Evolutionary conservation across 2,888 invertebrate species (phyloP).

Genomic region (Lacanobia wlatinum): DNA sequence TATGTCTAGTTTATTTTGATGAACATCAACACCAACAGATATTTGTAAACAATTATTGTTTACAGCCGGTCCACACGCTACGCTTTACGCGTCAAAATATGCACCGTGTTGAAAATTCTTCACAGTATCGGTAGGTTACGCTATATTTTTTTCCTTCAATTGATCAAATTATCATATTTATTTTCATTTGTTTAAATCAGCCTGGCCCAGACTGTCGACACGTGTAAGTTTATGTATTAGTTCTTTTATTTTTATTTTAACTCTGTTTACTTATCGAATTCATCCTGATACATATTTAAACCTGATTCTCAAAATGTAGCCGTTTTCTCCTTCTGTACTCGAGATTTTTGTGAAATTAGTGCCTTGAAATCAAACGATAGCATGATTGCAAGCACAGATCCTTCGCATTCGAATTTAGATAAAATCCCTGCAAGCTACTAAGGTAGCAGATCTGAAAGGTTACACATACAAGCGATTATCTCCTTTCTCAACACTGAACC

Average conservation of each 20-base stretch:
- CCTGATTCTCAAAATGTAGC: too few species aligned
- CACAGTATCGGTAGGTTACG: not conserved
- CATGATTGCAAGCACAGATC: not conserved
- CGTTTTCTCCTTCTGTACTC: too few species aligned
- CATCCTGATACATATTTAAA: too few species aligned
- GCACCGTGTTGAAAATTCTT: not conserved
- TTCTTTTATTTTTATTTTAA: too few species aligned
- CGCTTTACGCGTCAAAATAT: slow-evolving; percentile 15
- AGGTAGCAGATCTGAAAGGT: slow-evolving; percentile 1
- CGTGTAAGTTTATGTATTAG: too few species aligned
- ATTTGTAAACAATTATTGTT: slow-evolving; percentile 55
- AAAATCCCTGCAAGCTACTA: slow-evolving; percentile 1
- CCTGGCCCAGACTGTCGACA: too few species aligned
- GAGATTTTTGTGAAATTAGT: not conserved
- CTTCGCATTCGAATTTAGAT: not conserved
- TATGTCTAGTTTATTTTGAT: slow-evolving; percentile 53
- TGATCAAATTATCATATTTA: too few species aligned
- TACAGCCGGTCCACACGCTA: not conserved
- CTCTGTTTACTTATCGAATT: too few species aligned
- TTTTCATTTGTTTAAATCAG: too few species aligned
- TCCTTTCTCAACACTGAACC: slow-evolving; percentile 41
- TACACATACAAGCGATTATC: slow-evolving; percentile 9
- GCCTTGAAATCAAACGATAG: not conserved
- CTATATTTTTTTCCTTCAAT: too few species aligned
- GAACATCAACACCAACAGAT: slow-evolving; percentile 40